phyloP scores from a whole-genome alignment of 2,888 invertebrate species.

The Panzeria rudis region DNA sequence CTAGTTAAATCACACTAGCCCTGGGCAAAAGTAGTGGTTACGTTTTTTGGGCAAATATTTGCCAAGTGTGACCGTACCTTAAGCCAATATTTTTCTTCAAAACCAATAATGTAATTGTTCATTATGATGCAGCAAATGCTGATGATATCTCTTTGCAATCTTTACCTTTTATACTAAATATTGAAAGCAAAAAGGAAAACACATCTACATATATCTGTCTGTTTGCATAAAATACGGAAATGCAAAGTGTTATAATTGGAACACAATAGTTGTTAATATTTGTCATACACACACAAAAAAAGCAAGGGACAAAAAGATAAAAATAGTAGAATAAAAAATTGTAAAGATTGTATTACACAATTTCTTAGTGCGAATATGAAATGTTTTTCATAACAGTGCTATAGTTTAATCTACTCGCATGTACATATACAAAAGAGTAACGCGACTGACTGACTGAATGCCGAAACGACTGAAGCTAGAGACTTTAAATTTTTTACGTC shows the following conservation, averaged over 20 bases:
- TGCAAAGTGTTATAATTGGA: slow-evolving; percentile 64
- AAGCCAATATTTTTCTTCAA: neutral
- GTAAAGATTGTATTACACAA: slow-evolving; percentile 15
- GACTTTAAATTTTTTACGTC: too few relatives aligned
- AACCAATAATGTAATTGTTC: slow-evolving; percentile 11
- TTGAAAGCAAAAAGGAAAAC: slow-evolving; percentile 31
- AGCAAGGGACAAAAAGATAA: slow-evolving; percentile 18
- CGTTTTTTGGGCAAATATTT: too few relatives aligned
- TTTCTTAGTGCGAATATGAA: neutral
- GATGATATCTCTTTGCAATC: slow-evolving; percentile 24
- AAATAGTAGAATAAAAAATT: neutral
- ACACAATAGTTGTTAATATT: slow-evolving; percentile 60
- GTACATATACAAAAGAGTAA: too few relatives aligned
- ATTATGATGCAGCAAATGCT: neutral
- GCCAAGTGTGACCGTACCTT: too few relatives aligned
- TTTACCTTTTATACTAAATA: slow-evolving; percentile 10
- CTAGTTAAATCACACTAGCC: too few relatives aligned
- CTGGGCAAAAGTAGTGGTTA: too few relatives aligned
- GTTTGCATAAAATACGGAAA: slow-evolving; percentile 48
- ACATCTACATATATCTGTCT: too few relatives aligned
- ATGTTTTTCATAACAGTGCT: too few relatives aligned
- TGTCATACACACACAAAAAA: slow-evolving; percentile 48
- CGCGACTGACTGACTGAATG: too few relatives aligned
- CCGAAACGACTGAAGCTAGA: too few relatives aligned
- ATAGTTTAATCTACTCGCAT: too few relatives aligned